phyloP scores from a whole-genome alignment of 2,888 invertebrate species.

The Mimas tiliae region DNA sequence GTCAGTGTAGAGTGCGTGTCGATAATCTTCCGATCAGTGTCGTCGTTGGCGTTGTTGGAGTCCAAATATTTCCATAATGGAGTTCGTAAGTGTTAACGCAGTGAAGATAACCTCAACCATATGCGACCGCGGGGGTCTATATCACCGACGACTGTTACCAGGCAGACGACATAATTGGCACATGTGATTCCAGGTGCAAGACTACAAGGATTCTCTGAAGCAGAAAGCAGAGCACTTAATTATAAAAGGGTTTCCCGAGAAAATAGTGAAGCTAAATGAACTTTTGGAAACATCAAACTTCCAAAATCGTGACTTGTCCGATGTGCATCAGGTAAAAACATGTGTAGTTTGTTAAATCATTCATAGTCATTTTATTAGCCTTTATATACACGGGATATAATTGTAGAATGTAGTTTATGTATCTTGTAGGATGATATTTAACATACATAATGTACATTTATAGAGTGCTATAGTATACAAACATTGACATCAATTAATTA shows the following conservation, averaged over 20 bases:
- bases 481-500: neutral
- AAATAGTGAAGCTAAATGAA: constrained; percentile 95
- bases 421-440: too few species aligned
- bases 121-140: constrained; percentile 47
- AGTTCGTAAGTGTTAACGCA: constrained; percentile 49
- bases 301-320: constrained; percentile 89
- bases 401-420: neutral
- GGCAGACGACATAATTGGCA: constrained; percentile 37
- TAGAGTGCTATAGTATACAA: neutral
- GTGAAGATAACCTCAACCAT: constrained; percentile 62
- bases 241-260: constrained; percentile 95
- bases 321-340: constrained; percentile 88
- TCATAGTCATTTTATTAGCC: neutral
- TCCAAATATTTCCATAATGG: constrained; percentile 39
- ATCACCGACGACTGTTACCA: constrained; percentile 44
- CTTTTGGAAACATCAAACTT: constrained; percentile 93
- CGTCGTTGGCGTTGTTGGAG: neutral
- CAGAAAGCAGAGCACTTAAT: constrained; percentile 95
- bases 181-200: constrained; percentile 89
- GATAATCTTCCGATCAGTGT: constrained; percentile 5
- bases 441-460: too few species aligned
- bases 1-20: constrained; percentile 12
- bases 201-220: constrained; percentile 95
- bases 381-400: neutral
- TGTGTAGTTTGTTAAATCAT: neutral